phyloP scores from a whole-genome alignment of 1,140 invertebrate species.

The Nasonia longicornis region DNA sequence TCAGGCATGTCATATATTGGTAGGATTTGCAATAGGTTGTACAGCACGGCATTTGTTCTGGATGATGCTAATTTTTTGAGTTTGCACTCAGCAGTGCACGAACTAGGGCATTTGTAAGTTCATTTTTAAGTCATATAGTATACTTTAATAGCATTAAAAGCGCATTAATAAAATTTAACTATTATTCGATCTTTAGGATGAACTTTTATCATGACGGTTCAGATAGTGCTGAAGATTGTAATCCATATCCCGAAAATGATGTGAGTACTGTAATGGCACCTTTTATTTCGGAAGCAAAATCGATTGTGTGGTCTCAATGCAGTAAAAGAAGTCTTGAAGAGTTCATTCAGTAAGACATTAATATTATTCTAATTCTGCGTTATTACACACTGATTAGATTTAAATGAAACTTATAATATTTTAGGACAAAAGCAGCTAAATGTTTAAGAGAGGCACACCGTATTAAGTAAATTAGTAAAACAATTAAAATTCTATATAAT shows the following conservation, averaged over 20 bases:
- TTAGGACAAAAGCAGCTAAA: constrained; percentile 17
- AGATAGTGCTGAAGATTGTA: constrained; percentile 7
- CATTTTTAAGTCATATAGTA: not conserved
- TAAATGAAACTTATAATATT: not conserved
- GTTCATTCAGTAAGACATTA: not conserved
- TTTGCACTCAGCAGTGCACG: constrained; percentile 12
- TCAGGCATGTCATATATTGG: constrained; percentile 24
- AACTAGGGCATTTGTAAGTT: constrained; percentile 27
- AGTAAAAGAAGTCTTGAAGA: constrained; percentile 1
- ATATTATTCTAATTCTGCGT: not conserved
- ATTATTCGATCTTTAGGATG: not conserved
- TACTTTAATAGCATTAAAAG: not conserved
- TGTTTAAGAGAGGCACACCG: not conserved
- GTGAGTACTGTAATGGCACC: constrained; percentile 9
- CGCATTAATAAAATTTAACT: not conserved
- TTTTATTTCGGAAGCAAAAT: not conserved
- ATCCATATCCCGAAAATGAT: not conserved
- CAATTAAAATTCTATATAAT: not conserved
- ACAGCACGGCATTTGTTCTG: constrained; percentile 10
- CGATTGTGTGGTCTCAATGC: not conserved
- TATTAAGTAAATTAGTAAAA: not conserved
- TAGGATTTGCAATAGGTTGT: constrained; percentile 14
- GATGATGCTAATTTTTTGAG: constrained; percentile 10
- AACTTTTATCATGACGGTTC: constrained; percentile 14
- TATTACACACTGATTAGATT: not conserved